Evolutionary conservation across 2,113 vertebrate species (phyloP).

Genomic region (Thamnaconus septentrionalis): DNA sequence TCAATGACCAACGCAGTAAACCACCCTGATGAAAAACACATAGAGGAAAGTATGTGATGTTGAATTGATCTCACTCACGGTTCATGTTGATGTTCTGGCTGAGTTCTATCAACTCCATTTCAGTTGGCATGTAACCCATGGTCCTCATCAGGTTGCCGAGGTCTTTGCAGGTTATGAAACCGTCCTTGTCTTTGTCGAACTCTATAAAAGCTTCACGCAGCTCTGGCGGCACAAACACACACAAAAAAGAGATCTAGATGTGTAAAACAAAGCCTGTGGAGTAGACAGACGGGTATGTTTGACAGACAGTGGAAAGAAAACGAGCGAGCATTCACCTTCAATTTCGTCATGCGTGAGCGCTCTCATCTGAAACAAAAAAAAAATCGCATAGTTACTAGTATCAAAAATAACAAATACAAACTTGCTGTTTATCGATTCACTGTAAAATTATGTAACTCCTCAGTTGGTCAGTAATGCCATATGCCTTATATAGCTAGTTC

Average conservation of each 20-base stretch:
- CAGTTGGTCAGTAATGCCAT: background rate
- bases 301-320: background rate
- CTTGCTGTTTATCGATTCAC: background rate
- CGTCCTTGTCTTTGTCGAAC: conserved; percentile 95
- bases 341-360: conserved; percentile 69
- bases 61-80: conserved; percentile 73
- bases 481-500: background rate
- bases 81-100: conserved; percentile 99
- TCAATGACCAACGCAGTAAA: too few species aligned
- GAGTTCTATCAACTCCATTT: conserved; percentile 96
- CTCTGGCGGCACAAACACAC: conserved; percentile 71
- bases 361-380: conserved; percentile 62
- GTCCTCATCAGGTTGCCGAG: conserved; percentile 97
- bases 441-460: background rate
- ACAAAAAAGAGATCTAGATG: background rate
- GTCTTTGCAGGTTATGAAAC: conserved; percentile 93
- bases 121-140: conserved; percentile 99
- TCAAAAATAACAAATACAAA: background rate
- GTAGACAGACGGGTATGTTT: background rate
- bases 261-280: background rate
- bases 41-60: too few species aligned
- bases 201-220: conserved; percentile 91
- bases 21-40: too few species aligned
- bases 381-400: background rate
- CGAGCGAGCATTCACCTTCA: conserved; percentile 57